Evolutionary conservation across 2,797 vertebrate species (phyloP).

Genomic region (Neosilurus hyrtlii): DNA sequence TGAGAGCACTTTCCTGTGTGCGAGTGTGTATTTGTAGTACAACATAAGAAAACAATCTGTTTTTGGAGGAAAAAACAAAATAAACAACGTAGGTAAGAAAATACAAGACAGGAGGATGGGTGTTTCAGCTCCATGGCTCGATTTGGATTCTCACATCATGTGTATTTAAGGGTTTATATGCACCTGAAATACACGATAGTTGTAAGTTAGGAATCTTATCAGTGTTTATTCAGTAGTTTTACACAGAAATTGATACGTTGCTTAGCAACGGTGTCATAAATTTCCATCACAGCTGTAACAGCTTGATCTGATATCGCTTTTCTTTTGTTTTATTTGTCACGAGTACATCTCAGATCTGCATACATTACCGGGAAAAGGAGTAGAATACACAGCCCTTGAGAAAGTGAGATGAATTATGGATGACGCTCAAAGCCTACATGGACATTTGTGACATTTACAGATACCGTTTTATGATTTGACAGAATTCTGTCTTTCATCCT

Average conservation of each 20-base stretch:
- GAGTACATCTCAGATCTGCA: slow-evolving; percentile 27
- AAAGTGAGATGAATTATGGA: slow-evolving; percentile 45
- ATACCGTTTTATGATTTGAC: slow-evolving; percentile 45
- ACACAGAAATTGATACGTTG: slow-evolving; percentile 40
- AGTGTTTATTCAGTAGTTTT: slow-evolving; percentile 25
- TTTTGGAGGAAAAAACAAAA: neutral
- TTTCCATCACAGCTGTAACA: slow-evolving; percentile 6
- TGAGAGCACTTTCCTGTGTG: slow-evolving; percentile 26
- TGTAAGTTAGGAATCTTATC: neutral
- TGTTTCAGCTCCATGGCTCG: neutral
- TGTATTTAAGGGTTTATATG: neutral
- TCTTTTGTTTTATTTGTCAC: neutral
- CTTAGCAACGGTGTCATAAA: slow-evolving; percentile 42
- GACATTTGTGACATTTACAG: slow-evolving; percentile 47
- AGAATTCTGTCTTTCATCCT: slow-evolving; percentile 41
- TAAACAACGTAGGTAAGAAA: neutral
- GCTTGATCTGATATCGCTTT: slow-evolving; percentile 2
- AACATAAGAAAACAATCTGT: slow-evolving; percentile 32
- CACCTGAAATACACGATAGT: neutral
- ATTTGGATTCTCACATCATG: neutral
- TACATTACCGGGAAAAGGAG: slow-evolving; percentile 32
- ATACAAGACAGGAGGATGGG: neutral
- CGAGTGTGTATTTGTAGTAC: slow-evolving; percentile 24
- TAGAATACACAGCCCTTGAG: slow-evolving; percentile 13
- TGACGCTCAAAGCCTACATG: slow-evolving; percentile 25